phyloP scores from a whole-genome alignment of 2,113 vertebrate species.

The Leucosticte australis region DNA sequence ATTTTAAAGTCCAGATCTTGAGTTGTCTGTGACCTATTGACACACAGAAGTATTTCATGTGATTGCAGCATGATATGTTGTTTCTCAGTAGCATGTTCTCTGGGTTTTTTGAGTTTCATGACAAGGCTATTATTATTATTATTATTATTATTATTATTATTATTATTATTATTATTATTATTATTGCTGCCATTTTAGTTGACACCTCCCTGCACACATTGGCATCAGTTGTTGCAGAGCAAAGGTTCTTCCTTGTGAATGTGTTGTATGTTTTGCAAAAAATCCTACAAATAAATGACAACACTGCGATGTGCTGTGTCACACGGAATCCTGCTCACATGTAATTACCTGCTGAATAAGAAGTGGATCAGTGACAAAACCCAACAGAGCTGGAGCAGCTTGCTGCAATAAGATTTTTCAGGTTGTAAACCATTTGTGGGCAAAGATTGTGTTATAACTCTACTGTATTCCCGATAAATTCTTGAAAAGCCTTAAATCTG shows the following conservation, averaged over 20 bases:
- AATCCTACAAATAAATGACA: background rate
- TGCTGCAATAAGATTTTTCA: background rate
- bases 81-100: background rate
- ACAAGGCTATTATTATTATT: background rate
- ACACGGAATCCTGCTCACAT: background rate
- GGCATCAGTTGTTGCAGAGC: background rate
- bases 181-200: background rate
- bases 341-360: conserved; percentile 34
- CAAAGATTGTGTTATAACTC: conserved; percentile 16
- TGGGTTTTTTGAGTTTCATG: background rate
- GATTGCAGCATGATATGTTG: background rate
- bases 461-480: background rate
- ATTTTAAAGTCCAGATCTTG: background rate
- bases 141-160: too few relatives aligned
- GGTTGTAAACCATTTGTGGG: background rate
- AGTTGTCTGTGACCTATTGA: background rate
- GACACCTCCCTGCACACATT: background rate
- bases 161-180: background rate
- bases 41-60: background rate
- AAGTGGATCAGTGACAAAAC: background rate
- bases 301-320: background rate
- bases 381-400: background rate
- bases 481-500: conserved; percentile 17
- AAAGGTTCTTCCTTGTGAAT: background rate
- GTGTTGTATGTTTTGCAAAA: background rate